Conservation (phyloP, 2,113 vertebrate genomes). For the Opisthocomus hoazin region DNA sequence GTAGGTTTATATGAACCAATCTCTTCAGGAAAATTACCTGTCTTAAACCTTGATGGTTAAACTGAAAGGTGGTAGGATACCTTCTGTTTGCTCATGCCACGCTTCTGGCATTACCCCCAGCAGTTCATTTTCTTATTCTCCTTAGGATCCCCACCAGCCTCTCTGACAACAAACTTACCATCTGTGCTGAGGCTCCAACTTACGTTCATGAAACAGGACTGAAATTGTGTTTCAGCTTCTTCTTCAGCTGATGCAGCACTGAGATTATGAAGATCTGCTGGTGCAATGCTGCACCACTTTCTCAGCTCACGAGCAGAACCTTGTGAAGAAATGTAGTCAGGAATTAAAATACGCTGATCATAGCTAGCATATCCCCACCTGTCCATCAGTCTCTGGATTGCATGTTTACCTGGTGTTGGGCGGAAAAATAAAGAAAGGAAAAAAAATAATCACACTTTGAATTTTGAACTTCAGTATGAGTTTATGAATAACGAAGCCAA, state of each 20-base stretch:
- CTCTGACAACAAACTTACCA: neutral
- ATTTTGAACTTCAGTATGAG: neutral
- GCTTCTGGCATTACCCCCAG: neutral
- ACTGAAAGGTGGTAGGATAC: neutral
- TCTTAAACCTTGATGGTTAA: neutral
- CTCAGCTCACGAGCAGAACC: neutral
- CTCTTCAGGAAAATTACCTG: neutral
- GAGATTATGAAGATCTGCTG: neutral
- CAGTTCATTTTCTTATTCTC: neutral
- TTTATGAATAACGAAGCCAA: neutral
- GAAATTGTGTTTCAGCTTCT: neutral
- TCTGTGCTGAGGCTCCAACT: neutral
- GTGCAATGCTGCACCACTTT: neutral
- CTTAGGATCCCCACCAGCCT: neutral
- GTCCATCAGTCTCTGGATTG: neutral
- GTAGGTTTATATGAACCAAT: neutral
- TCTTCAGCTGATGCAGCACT: neutral
- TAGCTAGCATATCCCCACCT: neutral
- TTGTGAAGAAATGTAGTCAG: neutral
- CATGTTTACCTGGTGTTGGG: neutral
- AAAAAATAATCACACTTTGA: neutral
- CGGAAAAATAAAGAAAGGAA: too few species aligned
- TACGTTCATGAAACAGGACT: neutral
- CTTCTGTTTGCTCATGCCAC: neutral
- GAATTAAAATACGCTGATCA: neutral